Conservation (phyloP, 2,888 invertebrate genomes). For the Ectropis crepuscularia region DNA sequence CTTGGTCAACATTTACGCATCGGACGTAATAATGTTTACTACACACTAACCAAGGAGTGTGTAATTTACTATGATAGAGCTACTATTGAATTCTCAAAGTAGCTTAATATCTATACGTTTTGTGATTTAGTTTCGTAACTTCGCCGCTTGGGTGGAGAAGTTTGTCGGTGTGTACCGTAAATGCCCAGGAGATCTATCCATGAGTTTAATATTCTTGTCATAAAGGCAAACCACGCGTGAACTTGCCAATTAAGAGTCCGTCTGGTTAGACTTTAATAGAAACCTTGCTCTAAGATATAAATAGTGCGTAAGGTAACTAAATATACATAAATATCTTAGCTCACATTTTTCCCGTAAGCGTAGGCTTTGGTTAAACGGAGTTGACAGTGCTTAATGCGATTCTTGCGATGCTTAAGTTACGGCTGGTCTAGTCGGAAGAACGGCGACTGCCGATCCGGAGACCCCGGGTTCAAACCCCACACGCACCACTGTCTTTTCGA, state of each 20-base stretch:
- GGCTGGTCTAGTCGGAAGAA: too few species aligned
- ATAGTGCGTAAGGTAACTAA: neutral
- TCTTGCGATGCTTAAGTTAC: too few species aligned
- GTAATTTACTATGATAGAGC: neutral
- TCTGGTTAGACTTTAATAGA: constrained; percentile 30
- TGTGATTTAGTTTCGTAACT: neutral
- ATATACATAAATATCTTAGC: neutral
- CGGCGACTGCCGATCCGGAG: too few species aligned
- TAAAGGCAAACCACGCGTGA: constrained; percentile 51
- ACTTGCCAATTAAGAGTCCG: constrained; percentile 49
- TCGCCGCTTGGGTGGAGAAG: neutral
- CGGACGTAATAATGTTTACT: constrained; percentile 32
- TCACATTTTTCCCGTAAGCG: too few species aligned
- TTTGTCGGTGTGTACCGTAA: constrained; percentile 19
- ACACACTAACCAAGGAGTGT: neutral
- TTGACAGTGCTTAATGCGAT: too few species aligned
- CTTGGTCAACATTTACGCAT: constrained; percentile 17
- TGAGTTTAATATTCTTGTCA: constrained; percentile 54
- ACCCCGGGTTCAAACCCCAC: too few species aligned
- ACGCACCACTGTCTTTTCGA: too few species aligned
- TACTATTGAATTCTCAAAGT: neutral
- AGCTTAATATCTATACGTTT: neutral
- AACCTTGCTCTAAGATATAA: constrained; percentile 17
- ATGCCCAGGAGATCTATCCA: constrained; percentile 46
- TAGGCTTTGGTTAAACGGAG: too few species aligned